These are phyloP conservation scores for Hypsopygia costalis DNA, from an alignment of 2,888 invertebrate species.

Conservation along the genomic window DNA sequence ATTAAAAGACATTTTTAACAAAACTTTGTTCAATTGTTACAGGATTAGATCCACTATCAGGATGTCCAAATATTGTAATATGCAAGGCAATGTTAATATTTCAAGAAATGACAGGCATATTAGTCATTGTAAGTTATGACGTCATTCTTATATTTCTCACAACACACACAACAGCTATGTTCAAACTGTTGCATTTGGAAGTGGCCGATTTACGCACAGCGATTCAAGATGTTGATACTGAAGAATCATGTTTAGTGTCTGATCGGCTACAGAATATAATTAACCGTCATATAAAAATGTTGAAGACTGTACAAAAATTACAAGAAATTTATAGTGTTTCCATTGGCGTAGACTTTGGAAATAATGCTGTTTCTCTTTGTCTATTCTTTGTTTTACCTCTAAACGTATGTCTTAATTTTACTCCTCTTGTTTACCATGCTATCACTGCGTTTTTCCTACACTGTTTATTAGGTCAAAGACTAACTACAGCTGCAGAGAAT, in stretches of 20 bases:
- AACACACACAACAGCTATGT: conserved; percentile 33
- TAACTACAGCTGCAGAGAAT: conserved; percentile 35
- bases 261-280: conserved; percentile 24
- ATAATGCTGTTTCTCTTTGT: conserved; percentile 31
- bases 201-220: conserved; percentile 18
- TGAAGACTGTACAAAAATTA: conserved; percentile 29
- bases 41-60: conserved; percentile 10
- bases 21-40: conserved; percentile 1
- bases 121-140: conserved; percentile 29
- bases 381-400: conserved; percentile 35
- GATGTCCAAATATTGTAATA: conserved; percentile 26
- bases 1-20: too few species aligned
- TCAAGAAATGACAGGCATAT: conserved; percentile 29
- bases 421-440: conserved; percentile 27
- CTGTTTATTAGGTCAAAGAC: conserved; percentile 37
- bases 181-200: conserved; percentile 30
- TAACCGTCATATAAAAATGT: conserved; percentile 24
- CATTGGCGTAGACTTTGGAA: conserved; percentile 29
- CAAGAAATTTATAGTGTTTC: conserved; percentile 27
- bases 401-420: conserved; percentile 28
- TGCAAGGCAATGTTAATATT: conserved; percentile 28
- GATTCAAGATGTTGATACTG: not conserved
- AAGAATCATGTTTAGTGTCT: conserved; percentile 8
- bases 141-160: conserved; percentile 31
- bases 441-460: conserved; percentile 36